Evolutionary conservation across 35 echinoderm and acorn worm species (phyloP).

Genomic region (Apostichopus parvimensis): DNA sequence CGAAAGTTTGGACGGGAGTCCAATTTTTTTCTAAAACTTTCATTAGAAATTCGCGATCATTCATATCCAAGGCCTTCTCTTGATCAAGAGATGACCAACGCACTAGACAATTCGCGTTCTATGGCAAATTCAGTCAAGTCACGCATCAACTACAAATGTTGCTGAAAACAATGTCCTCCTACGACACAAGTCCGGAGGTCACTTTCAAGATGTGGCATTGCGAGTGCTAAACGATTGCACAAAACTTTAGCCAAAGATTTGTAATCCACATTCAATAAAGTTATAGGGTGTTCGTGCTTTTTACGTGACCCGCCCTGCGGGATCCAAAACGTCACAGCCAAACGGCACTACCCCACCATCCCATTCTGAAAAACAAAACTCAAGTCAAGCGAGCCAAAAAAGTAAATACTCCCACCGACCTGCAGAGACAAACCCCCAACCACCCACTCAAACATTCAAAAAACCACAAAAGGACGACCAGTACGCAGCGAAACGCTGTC

Average conservation of each 20-base stretch:
- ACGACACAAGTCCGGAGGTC: constrained; percentile 44
- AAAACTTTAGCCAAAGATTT: constrained; percentile 42
- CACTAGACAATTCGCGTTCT: background rate
- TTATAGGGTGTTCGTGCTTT: constrained; percentile 27
- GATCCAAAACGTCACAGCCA: too few relatives aligned
- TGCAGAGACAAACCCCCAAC: too few relatives aligned
- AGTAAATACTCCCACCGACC: too few relatives aligned
- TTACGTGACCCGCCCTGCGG: too few relatives aligned
- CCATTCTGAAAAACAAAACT: too few relatives aligned
- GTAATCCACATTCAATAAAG: constrained; percentile 53
- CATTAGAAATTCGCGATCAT: background rate
- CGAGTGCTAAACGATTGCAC: constrained; percentile 12
- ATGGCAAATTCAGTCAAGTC: constrained; percentile 34
- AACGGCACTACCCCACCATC: too few relatives aligned
- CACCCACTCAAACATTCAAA: too few relatives aligned
- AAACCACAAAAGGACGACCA: too few relatives aligned
- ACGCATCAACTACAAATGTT: constrained; percentile 36
- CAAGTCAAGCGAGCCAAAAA: too few relatives aligned
- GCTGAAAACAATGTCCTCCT: background rate
- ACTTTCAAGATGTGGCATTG: constrained; percentile 41
- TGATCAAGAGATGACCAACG: background rate
- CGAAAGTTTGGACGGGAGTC: too few relatives aligned
- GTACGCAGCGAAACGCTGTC: too few relatives aligned
- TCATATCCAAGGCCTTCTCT: constrained; percentile 3
- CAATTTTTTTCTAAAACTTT: background rate